These are phyloP conservation scores for Drosophila tanythrix DNA, from an alignment of 2,888 invertebrate genomes.

Conservation along the genomic window DNA sequence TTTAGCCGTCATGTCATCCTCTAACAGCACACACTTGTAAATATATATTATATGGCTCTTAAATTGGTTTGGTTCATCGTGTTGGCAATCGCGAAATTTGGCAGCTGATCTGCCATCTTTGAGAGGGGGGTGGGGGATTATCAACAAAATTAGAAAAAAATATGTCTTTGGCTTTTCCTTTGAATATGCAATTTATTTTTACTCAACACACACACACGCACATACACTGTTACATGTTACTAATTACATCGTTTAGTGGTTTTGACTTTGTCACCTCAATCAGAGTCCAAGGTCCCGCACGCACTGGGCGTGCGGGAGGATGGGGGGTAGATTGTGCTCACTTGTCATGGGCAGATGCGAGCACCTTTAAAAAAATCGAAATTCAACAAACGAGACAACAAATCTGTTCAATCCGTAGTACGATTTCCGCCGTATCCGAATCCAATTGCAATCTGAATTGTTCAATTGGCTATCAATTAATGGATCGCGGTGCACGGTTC, in stretches of 20 bases:
- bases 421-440: constrained; percentile 7
- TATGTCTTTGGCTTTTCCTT: constrained; percentile 14
- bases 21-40: not conserved
- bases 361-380: not conserved
- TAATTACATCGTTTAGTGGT: constrained; percentile 33
- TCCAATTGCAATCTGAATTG: constrained; percentile 7
- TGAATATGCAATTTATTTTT: constrained; percentile 48
- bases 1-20: constrained; percentile 32
- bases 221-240: constrained; percentile 2
- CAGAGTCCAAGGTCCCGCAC: constrained; percentile 48
- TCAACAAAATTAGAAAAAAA: constrained; percentile 10
- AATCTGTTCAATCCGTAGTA: not conserved
- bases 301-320: constrained; percentile 15
- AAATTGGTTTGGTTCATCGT: constrained; percentile 16
- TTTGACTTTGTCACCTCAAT: constrained; percentile 48
- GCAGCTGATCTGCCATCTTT: constrained; percentile 43
- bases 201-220: constrained; percentile 29
- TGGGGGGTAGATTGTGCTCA: not conserved
- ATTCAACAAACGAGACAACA: not conserved
- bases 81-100: constrained; percentile 65
- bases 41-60: constrained; percentile 12
- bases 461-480: constrained; percentile 5
- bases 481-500: not conserved
- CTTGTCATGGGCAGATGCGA: constrained; percentile 20
- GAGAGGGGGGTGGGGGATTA: constrained; percentile 26